Evolutionary conservation across 2,113 vertebrate genomes (phyloP).

Genomic region (Setophaga petechia): DNA sequence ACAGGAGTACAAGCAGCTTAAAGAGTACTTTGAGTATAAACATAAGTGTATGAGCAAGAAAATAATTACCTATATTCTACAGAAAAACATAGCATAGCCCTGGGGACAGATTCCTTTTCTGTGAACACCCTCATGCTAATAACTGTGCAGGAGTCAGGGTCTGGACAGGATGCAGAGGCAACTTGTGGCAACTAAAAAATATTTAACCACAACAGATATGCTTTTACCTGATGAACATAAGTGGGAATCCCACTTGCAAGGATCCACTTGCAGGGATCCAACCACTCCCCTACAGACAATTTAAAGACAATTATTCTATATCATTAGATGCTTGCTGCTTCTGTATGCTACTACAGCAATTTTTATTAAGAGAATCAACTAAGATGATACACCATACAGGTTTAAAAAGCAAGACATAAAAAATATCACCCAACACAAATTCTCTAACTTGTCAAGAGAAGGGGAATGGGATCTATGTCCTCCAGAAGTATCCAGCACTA

Average conservation of each 20-base stretch:
- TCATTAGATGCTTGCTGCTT: neutral
- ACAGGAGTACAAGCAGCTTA: neutral
- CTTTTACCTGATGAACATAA: fast-evolving
- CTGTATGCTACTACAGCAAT: neutral
- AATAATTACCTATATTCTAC: neutral
- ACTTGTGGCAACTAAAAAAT: neutral
- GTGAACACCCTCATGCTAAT: neutral
- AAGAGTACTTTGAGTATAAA: neutral
- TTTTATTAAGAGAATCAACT: neutral
- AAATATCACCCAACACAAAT: neutral
- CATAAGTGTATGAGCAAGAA: neutral
- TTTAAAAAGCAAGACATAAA: neutral
- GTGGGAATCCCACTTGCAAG: neutral
- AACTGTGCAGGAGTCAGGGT: neutral
- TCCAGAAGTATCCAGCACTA: neutral
- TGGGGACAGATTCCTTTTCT: neutral
- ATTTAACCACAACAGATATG: neutral
- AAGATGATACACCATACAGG: neutral
- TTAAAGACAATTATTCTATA: neutral
- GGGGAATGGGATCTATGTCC: neutral
- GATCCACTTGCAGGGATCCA: neutral
- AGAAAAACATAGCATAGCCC: neutral
- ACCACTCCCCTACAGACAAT: neutral
- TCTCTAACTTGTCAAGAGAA: neutral
- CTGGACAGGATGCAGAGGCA: neutral